Evolutionary conservation across 2,113 vertebrate species (phyloP).

Genomic region (Mobula hypostoma): DNA sequence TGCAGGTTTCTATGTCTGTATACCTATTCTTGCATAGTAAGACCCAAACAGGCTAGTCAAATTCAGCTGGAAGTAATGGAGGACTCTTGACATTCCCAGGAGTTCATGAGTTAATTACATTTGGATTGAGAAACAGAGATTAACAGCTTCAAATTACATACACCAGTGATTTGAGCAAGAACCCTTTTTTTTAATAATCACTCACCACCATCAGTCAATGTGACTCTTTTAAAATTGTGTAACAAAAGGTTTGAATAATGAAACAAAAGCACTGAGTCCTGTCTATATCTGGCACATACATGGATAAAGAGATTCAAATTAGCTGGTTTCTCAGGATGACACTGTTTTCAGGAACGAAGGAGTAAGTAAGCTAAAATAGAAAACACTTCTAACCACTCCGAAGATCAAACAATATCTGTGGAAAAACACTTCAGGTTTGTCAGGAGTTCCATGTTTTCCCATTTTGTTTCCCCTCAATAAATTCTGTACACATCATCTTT

Average conservation of each 20-base stretch:
- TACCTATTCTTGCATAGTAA: neutral
- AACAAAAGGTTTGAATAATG: neutral
- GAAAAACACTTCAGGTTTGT: too few species aligned
- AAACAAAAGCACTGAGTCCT: neutral
- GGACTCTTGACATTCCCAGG: neutral
- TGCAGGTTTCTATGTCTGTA: neutral
- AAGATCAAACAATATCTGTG: too few species aligned
- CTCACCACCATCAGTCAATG: neutral
- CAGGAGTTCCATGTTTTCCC: too few species aligned
- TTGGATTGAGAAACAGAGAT: conserved; percentile 20
- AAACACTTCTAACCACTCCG: too few species aligned
- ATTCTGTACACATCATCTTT: too few species aligned
- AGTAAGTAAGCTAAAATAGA: too few species aligned
- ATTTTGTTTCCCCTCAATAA: too few species aligned
- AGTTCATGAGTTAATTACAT: conserved; percentile 7
- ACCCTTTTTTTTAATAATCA: neutral
- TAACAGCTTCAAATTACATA: conserved; percentile 1
- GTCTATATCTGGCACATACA: neutral
- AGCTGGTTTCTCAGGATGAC: neutral
- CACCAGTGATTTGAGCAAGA: neutral
- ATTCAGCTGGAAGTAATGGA: neutral
- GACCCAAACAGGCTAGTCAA: neutral
- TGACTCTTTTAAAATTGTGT: neutral
- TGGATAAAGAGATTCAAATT: neutral
- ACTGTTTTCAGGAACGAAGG: too few species aligned